Base-by-base conservation (phyloP, 53 echinoderm and acorn worm genomes). In the Echinometra lucunter region DNA sequence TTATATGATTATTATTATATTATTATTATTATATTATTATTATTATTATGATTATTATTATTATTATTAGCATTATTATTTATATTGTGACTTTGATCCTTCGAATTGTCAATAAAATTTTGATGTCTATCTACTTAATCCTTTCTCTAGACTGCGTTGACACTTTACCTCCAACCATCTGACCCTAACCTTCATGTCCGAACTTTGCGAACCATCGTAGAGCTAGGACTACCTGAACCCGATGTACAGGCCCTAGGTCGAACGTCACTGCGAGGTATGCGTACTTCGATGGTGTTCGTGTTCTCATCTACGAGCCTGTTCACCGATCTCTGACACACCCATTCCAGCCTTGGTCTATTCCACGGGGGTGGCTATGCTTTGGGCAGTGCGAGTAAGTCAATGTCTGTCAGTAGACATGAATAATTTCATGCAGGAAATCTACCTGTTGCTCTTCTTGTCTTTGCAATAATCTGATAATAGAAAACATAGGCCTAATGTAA, bases 341-440 rank as follows among this genome's bases (percentile, higher is more conserved):
- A 82, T 89, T 11, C 95, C 96, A 1, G 97, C 91, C 21, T 27
- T 97, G 47, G 91, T 97, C 10, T 97, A 72, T 75, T 94, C 4
- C 97, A 97, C 49, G 97, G 97, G 16, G 97, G 97, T 21, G 97
- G 97, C 0, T 95, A 96, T 57, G 91, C 88, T 21, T 35, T 97
- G 28, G 97, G 97, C 18, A 94, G 95, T 58, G 74, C 96, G 44
- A 95, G 97, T 97, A 95, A 67, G 91, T 88, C 5, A 0, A 12
- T 53, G 7, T 85, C 25, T 27, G 25, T 75, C 21, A 18, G 38
- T 38, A 19, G 40, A 38, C 18, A 70, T 70, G 4, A 66, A 66
- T 2, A 66, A 66, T n/a, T n/a, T n/a, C n/a, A n/a, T n/a, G n/a
- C n/a, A n/a, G n/a, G n/a, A n/a, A n/a, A n/a, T n/a, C n/a, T n/a